phyloP scores from a whole-genome alignment of 2,113 vertebrate genomes.

The Rhea pennata region DNA sequence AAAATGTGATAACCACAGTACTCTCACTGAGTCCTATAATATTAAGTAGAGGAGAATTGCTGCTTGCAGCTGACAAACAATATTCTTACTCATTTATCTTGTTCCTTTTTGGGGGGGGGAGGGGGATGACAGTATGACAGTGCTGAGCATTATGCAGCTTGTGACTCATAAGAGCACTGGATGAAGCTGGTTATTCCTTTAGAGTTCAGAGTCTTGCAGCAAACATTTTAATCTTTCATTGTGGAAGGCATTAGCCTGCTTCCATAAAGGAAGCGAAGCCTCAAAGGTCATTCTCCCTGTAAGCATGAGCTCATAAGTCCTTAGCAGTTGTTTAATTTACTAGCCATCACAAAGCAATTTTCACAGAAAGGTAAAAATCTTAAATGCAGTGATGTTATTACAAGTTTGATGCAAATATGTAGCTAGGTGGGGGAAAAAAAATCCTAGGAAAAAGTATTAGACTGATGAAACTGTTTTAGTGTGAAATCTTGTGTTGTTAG shows the following conservation, averaged over 20 bases:
- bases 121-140: background rate
- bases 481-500: background rate
- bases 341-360: background rate
- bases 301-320: background rate
- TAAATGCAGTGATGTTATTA: background rate
- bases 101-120: background rate
- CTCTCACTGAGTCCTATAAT: background rate
- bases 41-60: background rate
- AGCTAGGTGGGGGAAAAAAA: background rate
- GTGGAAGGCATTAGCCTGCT: background rate
- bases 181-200: background rate
- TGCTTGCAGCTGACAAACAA: background rate
- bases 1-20: background rate
- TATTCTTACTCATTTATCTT: background rate
- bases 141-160: background rate
- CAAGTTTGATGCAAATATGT: background rate
- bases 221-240: background rate
- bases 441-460: background rate
- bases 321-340: background rate
- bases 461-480: background rate
- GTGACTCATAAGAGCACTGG: background rate
- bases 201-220: background rate
- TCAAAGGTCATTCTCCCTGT: background rate
- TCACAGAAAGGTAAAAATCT: background rate
- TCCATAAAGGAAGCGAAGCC: background rate